phyloP scores from a whole-genome alignment of 2,888 invertebrate genomes.

The Chelonus formosanus region DNA sequence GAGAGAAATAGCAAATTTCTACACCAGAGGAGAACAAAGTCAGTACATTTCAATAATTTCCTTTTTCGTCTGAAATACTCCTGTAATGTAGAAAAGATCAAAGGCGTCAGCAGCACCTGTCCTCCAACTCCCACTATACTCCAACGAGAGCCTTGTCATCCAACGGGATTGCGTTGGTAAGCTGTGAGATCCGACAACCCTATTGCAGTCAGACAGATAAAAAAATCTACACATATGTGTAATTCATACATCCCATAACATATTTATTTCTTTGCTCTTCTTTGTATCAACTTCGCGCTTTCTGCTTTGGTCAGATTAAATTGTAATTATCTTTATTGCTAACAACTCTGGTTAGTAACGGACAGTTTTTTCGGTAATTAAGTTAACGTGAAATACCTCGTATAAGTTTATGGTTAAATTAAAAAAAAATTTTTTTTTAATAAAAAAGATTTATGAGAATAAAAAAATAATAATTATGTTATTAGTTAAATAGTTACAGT shows the following conservation, averaged over 20 bases:
- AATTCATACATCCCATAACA: background rate
- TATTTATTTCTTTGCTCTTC: slow-evolving; percentile 38
- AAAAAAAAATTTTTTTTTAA: no score
- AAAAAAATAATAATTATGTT: no score
- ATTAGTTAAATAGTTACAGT: no score
- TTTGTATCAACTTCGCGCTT: slow-evolving; percentile 35
- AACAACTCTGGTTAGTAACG: background rate
- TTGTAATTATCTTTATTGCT: slow-evolving; percentile 61
- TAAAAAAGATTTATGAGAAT: no score
- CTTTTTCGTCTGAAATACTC: slow-evolving; percentile 50
- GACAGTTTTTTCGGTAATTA: no score
- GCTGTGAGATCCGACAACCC: slow-evolving; percentile 36
- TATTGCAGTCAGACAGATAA: slow-evolving; percentile 22
- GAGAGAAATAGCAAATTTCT: slow-evolving; percentile 1
- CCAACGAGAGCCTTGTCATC: slow-evolving; percentile 60
- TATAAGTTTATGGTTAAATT: no score
- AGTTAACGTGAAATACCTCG: no score
- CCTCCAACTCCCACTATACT: slow-evolving; percentile 45
- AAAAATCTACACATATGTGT: slow-evolving; percentile 17
- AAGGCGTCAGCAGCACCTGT: slow-evolving; percentile 66
- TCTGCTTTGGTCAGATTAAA: slow-evolving; percentile 49
- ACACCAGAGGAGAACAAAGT: slow-evolving; percentile 38
- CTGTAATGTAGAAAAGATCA: slow-evolving; percentile 61
- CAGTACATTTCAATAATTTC: slow-evolving; percentile 59
- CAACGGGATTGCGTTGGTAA: slow-evolving; percentile 59